Base-by-base conservation (phyloP, 2,797 vertebrate genomes). In the Crocidura indochinensis region DNA sequence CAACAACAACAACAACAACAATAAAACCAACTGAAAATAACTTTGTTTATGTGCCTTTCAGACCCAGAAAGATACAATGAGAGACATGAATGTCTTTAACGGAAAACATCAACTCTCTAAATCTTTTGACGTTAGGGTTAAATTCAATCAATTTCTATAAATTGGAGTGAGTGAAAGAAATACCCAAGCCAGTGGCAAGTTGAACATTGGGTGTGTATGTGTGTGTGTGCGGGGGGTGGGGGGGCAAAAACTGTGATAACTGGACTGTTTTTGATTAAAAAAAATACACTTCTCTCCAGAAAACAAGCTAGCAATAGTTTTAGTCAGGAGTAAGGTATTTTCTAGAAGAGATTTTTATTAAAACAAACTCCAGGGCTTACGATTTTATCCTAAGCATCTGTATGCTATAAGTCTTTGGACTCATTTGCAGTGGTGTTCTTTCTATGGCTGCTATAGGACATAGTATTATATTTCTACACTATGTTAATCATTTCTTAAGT, bases 401-500 rank as follows among this genome's bases (percentile, higher is more conserved):
- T 85, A 46, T 91, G 86, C 22, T 0, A 1, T 68, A 67, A 44
- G 44, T 53, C 64, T 19, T 31, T 92, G 53, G 44, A 94, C 56
- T 90, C n/a, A 84, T 31, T 91, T 51, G 75, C 3, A 84, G n/a
- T 87, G 14, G 10, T 84, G 62, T 7, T 79, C 51, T 62, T 84
- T 87, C 8, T 14, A 62, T 79, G 53, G 67, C 53, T 81, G 17
- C 26, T 46, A 26, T 0, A 67, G 24, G 47, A 56, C 8, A 67
- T 47, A 29, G 49, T 76, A 79, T 22, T 80, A 72, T 51, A 79
- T 92, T 92, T 87, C 38, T 56, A 24, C 49, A 79, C 6, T 74
- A 10, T 62, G 73, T 91, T 82, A 88, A 90, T 78, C 10, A 84
- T 85, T 93, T 69, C 17, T 68, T 76, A 72, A 87, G 10, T 90